Percentiles rank a stretch among this genome's conserved stretches.
Evolutionary conservation across 2,113 vertebrate genomes (phyloP).

Genomic region (Amblyopsis rosae): DNA sequence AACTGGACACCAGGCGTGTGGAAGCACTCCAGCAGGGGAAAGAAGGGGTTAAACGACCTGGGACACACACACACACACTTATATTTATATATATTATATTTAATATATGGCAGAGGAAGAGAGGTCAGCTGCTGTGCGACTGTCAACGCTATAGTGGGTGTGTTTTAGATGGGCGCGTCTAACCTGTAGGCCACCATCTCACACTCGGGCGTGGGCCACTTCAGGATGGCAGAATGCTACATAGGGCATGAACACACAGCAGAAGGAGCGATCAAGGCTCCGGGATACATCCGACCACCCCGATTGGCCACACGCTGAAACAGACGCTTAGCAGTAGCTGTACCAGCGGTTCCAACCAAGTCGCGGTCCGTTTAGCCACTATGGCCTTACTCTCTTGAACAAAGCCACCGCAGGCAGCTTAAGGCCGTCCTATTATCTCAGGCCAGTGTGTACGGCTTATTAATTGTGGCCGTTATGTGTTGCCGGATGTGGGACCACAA

Average conservation of each 20-base stretch:
- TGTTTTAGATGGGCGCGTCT: constrained; percentile 15
- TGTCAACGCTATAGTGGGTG: background rate
- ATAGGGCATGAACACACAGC: constrained; percentile 41
- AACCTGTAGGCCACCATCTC: constrained; percentile 99
- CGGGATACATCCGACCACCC: background rate
- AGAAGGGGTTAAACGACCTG: constrained; percentile 98
- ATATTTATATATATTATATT: no score
- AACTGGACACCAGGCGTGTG: constrained; percentile 95
- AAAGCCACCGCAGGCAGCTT: no score
- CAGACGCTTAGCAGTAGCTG: no score
- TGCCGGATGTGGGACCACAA: no score
- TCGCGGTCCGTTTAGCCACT: no score
- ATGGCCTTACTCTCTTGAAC: no score
- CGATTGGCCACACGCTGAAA: background rate
- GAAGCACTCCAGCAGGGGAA: constrained; percentile 93
- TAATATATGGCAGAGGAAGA: no score
- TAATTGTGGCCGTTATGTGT: no score
- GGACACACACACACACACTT: no score
- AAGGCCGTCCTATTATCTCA: no score
- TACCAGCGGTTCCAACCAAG: no score
- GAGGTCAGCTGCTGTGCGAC: background rate
- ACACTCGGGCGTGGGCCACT: constrained; percentile 95
- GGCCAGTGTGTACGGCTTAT: no score
- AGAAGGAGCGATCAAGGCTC: background rate
- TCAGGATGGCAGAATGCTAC: constrained; percentile 92